These are phyloP conservation scores for Calcarius lapponicus DNA, from an alignment of 2,797 vertebrate species.

Conservation along the genomic window DNA sequence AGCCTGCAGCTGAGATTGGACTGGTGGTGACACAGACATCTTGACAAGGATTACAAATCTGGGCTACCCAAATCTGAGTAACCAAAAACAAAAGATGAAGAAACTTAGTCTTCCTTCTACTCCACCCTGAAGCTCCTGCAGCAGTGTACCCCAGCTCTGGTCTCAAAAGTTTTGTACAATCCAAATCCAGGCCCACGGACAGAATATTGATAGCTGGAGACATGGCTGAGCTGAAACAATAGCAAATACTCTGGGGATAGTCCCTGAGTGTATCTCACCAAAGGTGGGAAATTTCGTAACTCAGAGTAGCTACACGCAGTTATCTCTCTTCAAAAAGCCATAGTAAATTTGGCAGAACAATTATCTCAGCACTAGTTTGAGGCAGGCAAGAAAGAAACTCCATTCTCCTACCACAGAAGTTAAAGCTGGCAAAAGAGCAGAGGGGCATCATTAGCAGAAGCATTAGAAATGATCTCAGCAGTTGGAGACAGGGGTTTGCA, in stretches of 20 bases:
- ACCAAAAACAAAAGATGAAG: background rate
- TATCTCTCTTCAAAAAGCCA: background rate
- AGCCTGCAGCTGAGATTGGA: background rate
- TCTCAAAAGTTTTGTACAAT: background rate
- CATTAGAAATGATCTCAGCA: background rate
- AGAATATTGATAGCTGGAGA: background rate
- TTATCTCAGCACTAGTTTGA: background rate
- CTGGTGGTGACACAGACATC: background rate
- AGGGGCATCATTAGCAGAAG: accelerated
- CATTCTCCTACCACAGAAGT: background rate
- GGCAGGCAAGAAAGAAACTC: background rate
- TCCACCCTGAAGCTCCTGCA: background rate
- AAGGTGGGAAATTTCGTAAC: background rate
- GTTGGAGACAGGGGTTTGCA: background rate
- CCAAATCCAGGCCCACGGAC: background rate
- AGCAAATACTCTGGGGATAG: background rate
- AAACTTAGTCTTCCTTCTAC: background rate
- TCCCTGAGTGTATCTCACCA: background rate
- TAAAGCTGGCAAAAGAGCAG: background rate
- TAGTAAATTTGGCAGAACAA: background rate
- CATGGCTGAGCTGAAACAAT: background rate
- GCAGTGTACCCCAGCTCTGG: background rate
- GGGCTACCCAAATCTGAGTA: background rate
- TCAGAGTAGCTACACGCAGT: background rate
- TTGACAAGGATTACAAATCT: background rate